phyloP scores from a whole-genome alignment of 2,888 invertebrate genomes.

The Orthosia cruda region DNA sequence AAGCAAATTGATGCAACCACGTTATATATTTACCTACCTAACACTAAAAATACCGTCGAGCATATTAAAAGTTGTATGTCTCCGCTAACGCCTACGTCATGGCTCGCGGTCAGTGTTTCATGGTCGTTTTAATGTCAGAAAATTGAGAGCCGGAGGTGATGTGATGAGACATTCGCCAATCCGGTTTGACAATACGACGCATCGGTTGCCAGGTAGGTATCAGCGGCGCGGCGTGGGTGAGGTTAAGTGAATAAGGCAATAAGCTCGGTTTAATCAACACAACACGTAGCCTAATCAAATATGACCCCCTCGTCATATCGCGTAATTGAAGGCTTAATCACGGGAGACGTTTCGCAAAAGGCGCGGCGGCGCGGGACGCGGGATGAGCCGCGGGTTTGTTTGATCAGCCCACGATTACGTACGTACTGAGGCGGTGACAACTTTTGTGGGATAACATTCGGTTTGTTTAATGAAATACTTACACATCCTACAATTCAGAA shows the following conservation, averaged over 20 bases:
- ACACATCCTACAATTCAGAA: slow-evolving; percentile 22
- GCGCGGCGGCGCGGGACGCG: slow-evolving; percentile 71
- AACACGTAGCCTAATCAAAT: slow-evolving; percentile 91
- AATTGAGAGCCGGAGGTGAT: slow-evolving; percentile 74
- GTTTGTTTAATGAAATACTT: slow-evolving; percentile 52
- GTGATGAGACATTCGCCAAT: slow-evolving; percentile 74
- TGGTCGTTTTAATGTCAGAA: slow-evolving; percentile 82
- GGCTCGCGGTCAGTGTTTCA: slow-evolving; percentile 78
- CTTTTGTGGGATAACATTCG: slow-evolving; percentile 72
- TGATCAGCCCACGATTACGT: slow-evolving; percentile 85
- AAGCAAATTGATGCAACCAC: slow-evolving; percentile 73
- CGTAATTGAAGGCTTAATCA: slow-evolving; percentile 91
- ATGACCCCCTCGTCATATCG: slow-evolving; percentile 90
- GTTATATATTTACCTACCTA: slow-evolving; percentile 63
- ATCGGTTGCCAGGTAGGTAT: slow-evolving; percentile 76
- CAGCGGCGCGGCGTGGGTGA: slow-evolving; percentile 79
- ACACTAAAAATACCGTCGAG: slow-evolving; percentile 59
- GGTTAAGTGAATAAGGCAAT: slow-evolving; percentile 89
- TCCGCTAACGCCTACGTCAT: slow-evolving; percentile 57
- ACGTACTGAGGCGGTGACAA: slow-evolving; percentile 74
- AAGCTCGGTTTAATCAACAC: slow-evolving; percentile 91
- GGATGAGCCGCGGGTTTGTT: slow-evolving; percentile 80
- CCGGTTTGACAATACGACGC: slow-evolving; percentile 76
- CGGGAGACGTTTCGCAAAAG: slow-evolving; percentile 85
- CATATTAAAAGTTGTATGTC: slow-evolving; percentile 66